Evolutionary conservation across 2,797 vertebrate genomes (phyloP).

Genomic region (Morelia viridis): DNA sequence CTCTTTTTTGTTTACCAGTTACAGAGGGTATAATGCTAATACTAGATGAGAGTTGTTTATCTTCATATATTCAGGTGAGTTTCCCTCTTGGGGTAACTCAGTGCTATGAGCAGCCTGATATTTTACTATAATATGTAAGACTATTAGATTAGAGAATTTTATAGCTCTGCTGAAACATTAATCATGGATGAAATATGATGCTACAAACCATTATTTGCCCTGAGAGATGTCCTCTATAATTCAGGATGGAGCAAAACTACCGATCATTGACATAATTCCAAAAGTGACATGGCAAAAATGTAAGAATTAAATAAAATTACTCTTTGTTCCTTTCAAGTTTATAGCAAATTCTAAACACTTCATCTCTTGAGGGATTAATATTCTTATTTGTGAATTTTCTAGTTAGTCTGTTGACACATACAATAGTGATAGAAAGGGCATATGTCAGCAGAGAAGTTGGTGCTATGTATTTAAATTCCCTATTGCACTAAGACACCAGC

Average conservation of each 20-base stretch:
- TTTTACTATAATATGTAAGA: slow-evolving; percentile 13
- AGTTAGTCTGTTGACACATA: background rate
- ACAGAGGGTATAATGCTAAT: background rate
- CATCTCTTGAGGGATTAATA: background rate
- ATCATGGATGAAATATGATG: slow-evolving; percentile 13
- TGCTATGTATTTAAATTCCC: background rate
- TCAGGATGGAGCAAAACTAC: slow-evolving; percentile 1
- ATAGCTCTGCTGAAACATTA: slow-evolving; percentile 10
- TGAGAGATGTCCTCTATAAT: background rate
- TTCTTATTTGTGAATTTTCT: background rate
- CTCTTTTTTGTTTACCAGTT: background rate
- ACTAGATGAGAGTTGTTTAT: background rate
- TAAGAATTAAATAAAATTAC: background rate
- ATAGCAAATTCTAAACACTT: background rate
- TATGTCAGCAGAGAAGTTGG: background rate
- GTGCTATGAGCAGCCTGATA: background rate
- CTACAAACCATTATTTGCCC: background rate
- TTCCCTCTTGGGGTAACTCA: background rate
- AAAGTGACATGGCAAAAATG: background rate
- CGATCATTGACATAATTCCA: background rate
- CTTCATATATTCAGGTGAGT: background rate
- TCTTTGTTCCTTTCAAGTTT: background rate
- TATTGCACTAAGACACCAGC: too few relatives aligned
- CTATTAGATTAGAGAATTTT: slow-evolving; percentile 20
- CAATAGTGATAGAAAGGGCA: background rate